phyloP scores from a whole-genome alignment of 2,797 vertebrate genomes.

The Clarias fuscus region DNA sequence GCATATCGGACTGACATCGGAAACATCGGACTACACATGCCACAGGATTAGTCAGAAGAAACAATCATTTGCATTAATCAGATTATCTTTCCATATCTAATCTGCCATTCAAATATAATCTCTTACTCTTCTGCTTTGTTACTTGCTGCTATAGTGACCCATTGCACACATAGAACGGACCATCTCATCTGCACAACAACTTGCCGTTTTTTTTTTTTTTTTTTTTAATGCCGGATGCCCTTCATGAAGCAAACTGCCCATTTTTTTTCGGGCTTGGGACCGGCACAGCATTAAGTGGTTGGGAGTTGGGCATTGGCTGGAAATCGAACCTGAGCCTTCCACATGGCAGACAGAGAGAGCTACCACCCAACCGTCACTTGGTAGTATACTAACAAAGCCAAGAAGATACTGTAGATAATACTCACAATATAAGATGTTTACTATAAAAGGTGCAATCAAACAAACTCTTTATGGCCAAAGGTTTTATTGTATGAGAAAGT shows the following conservation, averaged over 20 bases:
- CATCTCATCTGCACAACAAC: no score
- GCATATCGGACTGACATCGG: background rate
- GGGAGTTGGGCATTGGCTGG: no score
- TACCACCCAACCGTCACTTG: background rate
- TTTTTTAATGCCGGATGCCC: no score
- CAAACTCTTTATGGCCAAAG: background rate
- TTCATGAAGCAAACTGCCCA: no score
- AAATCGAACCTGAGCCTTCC: no score
- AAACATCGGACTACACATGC: background rate
- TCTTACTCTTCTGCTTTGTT: background rate
- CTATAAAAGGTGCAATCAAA: background rate
- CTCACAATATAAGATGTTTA: background rate
- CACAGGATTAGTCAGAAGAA: background rate
- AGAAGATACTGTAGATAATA: background rate
- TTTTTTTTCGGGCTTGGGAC: no score
- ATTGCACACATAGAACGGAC: background rate
- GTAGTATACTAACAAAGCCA: background rate
- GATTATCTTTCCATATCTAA: background rate
- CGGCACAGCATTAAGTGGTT: no score
- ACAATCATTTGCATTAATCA: background rate
- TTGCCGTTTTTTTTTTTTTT: no score
- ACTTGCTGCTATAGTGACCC: background rate
- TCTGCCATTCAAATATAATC: background rate
- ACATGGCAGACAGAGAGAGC: no score
- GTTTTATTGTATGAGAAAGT: background rate